Conservation (phyloP, 2,888 invertebrate genomes). For the Xestobium rufovillosum region DNA sequence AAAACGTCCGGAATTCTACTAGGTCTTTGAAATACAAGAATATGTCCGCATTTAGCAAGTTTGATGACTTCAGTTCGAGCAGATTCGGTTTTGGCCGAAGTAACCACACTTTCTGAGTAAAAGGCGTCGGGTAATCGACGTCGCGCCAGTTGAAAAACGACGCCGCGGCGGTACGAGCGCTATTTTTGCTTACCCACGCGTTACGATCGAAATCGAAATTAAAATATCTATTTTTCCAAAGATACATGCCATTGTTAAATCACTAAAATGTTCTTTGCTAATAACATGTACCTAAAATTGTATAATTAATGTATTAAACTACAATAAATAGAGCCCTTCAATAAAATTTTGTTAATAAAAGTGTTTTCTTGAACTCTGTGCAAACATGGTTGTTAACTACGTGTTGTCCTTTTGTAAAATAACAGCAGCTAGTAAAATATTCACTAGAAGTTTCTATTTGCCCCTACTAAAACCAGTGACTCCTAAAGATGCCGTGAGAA, state of each 20-base stretch:
- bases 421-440: slow-evolving; percentile 70
- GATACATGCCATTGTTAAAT: too few relatives aligned
- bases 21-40: slow-evolving; percentile 34
- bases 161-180: too few relatives aligned
- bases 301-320: too few relatives aligned
- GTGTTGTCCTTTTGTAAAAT: slow-evolving; percentile 64
- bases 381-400: slow-evolving; percentile 37
- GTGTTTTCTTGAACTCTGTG: not conserved
- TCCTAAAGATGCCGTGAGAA: slow-evolving; percentile 72
- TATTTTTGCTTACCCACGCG: not conserved
- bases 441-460: slow-evolving; percentile 77
- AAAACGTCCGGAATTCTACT: slow-evolving; percentile 35
- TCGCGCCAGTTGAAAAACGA: not conserved
- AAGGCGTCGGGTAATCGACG: not conserved
- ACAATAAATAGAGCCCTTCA: slow-evolving; percentile 18
- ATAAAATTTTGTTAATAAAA: not conserved
- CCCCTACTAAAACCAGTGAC: slow-evolving; percentile 75
- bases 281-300: too few relatives aligned
- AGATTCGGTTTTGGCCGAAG: slow-evolving; percentile 18
- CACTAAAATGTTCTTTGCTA: too few relatives aligned
- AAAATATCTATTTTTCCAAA: too few relatives aligned
- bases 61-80: slow-evolving; percentile 29
- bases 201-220: not conserved
- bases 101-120: slow-evolving; percentile 1
- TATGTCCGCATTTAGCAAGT: slow-evolving; percentile 26